A percentile compares a stretch with the other conserved stretches of the same genome.
Evolutionary conservation across 2,888 invertebrate genomes (phyloP).

Genomic region (Ditula angustiorana): DNA sequence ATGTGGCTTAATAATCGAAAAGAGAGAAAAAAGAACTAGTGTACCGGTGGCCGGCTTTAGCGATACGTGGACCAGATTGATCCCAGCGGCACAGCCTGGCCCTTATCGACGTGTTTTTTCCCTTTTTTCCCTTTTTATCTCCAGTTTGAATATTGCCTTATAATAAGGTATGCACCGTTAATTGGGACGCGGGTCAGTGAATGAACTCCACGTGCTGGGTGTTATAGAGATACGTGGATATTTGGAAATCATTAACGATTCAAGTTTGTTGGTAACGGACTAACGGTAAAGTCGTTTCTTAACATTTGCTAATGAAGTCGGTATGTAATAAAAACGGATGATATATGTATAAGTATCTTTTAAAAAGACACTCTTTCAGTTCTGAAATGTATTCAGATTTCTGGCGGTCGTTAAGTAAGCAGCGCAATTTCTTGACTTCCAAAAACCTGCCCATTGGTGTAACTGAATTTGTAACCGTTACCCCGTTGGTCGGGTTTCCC

Average conservation of each 20-base stretch:
- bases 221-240: conserved; percentile 44
- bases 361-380: too few relatives aligned
- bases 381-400: too few relatives aligned
- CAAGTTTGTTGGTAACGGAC: not conserved
- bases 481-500: too few relatives aligned
- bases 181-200: conserved; percentile 52
- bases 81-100: conserved; percentile 61
- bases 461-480: too few relatives aligned
- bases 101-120: conserved; percentile 67
- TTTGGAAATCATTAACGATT: not conserved
- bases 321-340: too few relatives aligned
- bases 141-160: conserved; percentile 76
- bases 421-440: too few relatives aligned
- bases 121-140: conserved; percentile 64
- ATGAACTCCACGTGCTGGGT: conserved; percentile 68
- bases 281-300: not conserved
- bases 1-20: conserved; percentile 83
- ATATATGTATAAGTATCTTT: too few relatives aligned
- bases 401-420: too few relatives aligned
- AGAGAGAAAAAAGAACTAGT: conserved; percentile 70
- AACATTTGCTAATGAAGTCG: not conserved
- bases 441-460: too few relatives aligned
- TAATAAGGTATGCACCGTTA: conserved; percentile 77
- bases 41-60: conserved; percentile 78
- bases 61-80: conserved; percentile 73